Conservation (phyloP, 1,140 invertebrate species). For the Aplysia californica region DNA sequence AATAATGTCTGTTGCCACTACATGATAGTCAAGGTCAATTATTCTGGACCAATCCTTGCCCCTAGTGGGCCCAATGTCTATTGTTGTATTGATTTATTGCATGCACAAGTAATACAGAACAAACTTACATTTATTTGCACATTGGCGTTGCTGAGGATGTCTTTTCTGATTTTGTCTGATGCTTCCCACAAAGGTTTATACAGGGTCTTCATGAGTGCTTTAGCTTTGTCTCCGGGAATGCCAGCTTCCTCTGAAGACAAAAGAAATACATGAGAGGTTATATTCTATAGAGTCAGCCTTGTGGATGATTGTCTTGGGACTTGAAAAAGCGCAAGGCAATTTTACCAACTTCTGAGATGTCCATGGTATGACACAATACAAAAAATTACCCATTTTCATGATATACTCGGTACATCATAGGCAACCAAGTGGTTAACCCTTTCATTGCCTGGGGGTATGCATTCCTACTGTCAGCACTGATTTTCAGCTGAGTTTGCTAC, state of each 20-base stretch:
- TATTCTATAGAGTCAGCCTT: not conserved
- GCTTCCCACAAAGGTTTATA: slow-evolving; percentile 3
- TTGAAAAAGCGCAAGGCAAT: not conserved
- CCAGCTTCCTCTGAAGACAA: slow-evolving; percentile 6
- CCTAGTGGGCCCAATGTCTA: too few relatives aligned
- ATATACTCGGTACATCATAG: not conserved
- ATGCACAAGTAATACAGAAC: too few relatives aligned
- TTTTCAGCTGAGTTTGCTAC: too few relatives aligned
- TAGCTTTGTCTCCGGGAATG: slow-evolving; percentile 6
- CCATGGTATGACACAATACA: not conserved
- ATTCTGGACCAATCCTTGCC: too few relatives aligned
- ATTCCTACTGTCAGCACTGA: too few relatives aligned
- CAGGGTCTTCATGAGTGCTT: not conserved
- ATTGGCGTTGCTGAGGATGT: slow-evolving; percentile 1
- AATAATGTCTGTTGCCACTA: too few relatives aligned
- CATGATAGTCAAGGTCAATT: too few relatives aligned
- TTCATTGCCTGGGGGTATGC: too few relatives aligned
- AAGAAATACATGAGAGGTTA: not conserved
- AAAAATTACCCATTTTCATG: too few relatives aligned
- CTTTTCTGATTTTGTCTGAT: not conserved
- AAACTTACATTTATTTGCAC: slow-evolving; percentile 7
- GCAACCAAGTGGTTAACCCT: not conserved
- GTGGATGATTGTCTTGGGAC: not conserved
- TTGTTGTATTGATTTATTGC: too few relatives aligned
- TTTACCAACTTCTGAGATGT: not conserved